Percentiles rank a stretch among this genome's conserved stretches.
Conservation (phyloP, 2,888 invertebrate species). For the Cerceris ruficornis region DNA sequence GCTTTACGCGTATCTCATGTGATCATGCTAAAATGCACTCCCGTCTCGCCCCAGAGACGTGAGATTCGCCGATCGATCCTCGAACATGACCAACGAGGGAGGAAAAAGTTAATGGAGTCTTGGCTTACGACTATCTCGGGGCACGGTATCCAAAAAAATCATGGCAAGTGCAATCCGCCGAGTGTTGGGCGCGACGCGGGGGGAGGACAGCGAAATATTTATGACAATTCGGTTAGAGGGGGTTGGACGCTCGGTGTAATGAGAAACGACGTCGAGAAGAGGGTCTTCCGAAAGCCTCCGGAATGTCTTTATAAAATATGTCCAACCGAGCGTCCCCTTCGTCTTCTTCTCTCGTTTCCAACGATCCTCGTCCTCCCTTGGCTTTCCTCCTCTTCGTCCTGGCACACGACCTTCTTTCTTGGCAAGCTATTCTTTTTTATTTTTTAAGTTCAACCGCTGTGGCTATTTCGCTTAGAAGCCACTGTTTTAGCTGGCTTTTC, state of each 20-base stretch:
- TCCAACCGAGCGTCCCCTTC: conserved; percentile 17
- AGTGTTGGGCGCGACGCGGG: no score
- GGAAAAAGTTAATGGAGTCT: no score
- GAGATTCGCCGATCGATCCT: no score
- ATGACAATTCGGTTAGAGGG: conserved; percentile 36
- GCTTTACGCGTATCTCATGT: no score
- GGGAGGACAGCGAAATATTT: conserved; percentile 50
- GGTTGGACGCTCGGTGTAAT: conserved; percentile 38
- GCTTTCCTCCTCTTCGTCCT: not conserved
- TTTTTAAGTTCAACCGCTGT: not conserved
- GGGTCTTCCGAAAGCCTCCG: conserved; percentile 6
- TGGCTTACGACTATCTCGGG: no score
- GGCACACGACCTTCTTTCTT: conserved; percentile 3
- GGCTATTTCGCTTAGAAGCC: no score
- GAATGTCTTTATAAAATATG: conserved; percentile 49
- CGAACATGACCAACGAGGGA: no score
- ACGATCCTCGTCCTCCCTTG: not conserved
- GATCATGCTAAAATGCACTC: no score
- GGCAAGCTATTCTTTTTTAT: conserved; percentile 2
- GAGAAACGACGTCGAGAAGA: conserved; percentile 41
- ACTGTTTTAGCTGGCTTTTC: no score
- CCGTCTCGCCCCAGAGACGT: no score
- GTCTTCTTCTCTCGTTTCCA: conserved; percentile 1
- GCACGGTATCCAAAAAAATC: conserved; percentile 21
- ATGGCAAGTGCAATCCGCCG: conserved; percentile 2